A percentile compares a stretch with the other conserved stretches of the same genome.
Evolutionary conservation across 2,888 invertebrate genomes (phyloP).

Genomic region (Caenorhabditis zanzibari): DNA sequence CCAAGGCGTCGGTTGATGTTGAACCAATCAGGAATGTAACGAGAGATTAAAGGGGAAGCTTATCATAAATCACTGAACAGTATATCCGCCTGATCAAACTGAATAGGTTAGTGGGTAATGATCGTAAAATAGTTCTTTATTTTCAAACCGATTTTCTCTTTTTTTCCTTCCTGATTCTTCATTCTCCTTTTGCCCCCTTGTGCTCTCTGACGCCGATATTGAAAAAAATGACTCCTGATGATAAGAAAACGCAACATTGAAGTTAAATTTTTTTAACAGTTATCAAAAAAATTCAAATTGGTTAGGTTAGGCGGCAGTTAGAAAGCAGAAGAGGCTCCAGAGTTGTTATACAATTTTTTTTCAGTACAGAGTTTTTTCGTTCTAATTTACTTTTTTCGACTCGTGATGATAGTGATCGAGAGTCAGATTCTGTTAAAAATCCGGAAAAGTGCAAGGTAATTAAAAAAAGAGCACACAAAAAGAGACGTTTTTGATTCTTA

Average conservation of each 20-base stretch:
- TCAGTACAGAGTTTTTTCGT: slow-evolving; percentile 19
- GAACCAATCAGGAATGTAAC: not conserved
- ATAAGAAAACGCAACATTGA: slow-evolving; percentile 37
- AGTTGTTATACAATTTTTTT: not conserved
- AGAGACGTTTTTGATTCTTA: slow-evolving; percentile 19
- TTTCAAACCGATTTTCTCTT: slow-evolving; percentile 27
- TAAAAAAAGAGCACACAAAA: not conserved
- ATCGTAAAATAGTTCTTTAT: slow-evolving; percentile 22
- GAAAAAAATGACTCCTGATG: slow-evolving; percentile 50
- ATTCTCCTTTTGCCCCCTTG: not conserved
- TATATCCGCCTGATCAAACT: slow-evolving; percentile 17
- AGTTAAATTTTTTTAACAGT: slow-evolving; percentile 19
- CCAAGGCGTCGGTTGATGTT: not conserved
- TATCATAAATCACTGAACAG: slow-evolving; percentile 42
- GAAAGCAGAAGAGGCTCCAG: not conserved
- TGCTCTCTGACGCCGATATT: slow-evolving; percentile 51
- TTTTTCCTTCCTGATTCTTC: slow-evolving; percentile 4
- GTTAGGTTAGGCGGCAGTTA: slow-evolving; percentile 18
- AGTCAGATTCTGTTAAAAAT: slow-evolving; percentile 16
- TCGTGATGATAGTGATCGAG: slow-evolving; percentile 28
- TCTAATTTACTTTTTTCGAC: slow-evolving; percentile 9
- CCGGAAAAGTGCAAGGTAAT: slow-evolving; percentile 59
- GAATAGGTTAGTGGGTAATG: not conserved
- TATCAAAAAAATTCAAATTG: slow-evolving; percentile 48
- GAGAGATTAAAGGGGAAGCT: slow-evolving; percentile 13